Percentiles rank a stretch among this genome's conserved stretches.
Conservation (phyloP, 2,113 vertebrate genomes). For the Hipposideros armiger region DNA sequence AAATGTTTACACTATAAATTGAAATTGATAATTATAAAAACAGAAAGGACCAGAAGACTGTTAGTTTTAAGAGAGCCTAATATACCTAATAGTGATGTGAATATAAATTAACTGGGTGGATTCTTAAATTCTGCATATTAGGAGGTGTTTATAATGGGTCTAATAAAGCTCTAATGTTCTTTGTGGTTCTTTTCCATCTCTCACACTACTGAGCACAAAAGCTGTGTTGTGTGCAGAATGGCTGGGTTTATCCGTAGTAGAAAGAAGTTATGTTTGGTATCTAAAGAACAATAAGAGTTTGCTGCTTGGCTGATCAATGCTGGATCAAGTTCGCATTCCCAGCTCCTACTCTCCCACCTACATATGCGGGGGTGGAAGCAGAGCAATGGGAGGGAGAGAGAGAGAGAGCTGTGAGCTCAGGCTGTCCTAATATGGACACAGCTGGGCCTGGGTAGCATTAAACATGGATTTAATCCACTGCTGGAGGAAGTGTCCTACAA, state of each 20-base stretch:
- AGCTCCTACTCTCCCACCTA: slow-evolving; percentile 90
- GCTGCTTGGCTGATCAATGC: slow-evolving; percentile 91
- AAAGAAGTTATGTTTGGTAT: slow-evolving; percentile 93
- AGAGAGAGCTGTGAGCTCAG: slow-evolving; percentile 59
- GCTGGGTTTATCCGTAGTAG: slow-evolving; percentile 85
- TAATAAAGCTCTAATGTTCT: slow-evolving; percentile 79
- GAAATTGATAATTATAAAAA: slow-evolving; percentile 44
- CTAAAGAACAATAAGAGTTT: slow-evolving; percentile 94
- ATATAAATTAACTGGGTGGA: neutral
- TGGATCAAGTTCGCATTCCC: slow-evolving; percentile 90
- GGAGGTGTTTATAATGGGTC: slow-evolving; percentile 71
- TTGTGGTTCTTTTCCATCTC: slow-evolving; percentile 77
- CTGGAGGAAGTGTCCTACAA: slow-evolving; percentile 78
- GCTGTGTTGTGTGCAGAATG: slow-evolving; percentile 89
- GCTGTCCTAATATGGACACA: slow-evolving; percentile 83
- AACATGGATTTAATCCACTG: slow-evolving; percentile 79
- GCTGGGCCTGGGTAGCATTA: slow-evolving; percentile 78
- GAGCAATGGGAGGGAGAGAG: slow-evolving; percentile 61
- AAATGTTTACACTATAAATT: neutral
- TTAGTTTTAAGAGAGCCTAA: neutral
- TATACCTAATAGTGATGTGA: neutral
- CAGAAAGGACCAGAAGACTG: neutral
- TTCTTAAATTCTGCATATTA: slow-evolving; percentile 64
- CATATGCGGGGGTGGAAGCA: slow-evolving; percentile 68
- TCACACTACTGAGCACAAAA: slow-evolving; percentile 87